Evolutionary conservation across 2,113 vertebrate genomes (phyloP), one percentile per base, ranked within the genome.

Genomic region (Lethenteron reissneri): DNA sequence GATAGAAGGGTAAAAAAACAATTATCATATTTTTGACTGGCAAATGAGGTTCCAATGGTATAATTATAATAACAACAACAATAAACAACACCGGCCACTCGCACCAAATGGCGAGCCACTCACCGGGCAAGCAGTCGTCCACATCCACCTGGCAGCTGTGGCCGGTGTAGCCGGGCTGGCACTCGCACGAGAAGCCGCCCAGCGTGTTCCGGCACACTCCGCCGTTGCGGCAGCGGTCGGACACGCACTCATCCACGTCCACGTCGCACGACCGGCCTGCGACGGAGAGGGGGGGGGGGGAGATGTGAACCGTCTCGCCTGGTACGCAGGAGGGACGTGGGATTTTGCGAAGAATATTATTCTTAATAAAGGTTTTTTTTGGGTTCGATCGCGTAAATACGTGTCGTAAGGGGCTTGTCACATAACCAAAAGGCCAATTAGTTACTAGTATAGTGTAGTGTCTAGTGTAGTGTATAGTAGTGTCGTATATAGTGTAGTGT

Each of bases 121-220:
- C 64, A 68, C 64, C 64, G n/a, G 64, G 21, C 11, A 21, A n/a
- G 73, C 81, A 83, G 69, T 83, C 81, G 1, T 82, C 75, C 71
- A 82, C 72, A 58, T 81, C 79, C 69, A 80, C 74, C 41, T 79
- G 75, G 74, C 80, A 83, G 12, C 76, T 76, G 71, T 75, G 72
- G n/a, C 81, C 80, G 0, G 79, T 71, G 71, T 81, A 82, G n/a
- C 81, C 81, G 0, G 76, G 75, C 57, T 80, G 81, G 71, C 81
- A 83, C 19, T 78, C 71, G 70, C 81, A 82, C 68, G 79, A 71
- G 0, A 77, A 73, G n/a, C 74, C 72, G 13, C 80, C 80, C 0
- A 59, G 56, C 15, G 62, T 12, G 60, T 75, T 71, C 7, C 12
- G 19, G 58, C 75, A 76, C 12, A 11, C n/a, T 3, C 74, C 75